Evolutionary conservation across 2,797 vertebrate genomes (phyloP).

Genomic region (Lagocephalus sceleratus): DNA sequence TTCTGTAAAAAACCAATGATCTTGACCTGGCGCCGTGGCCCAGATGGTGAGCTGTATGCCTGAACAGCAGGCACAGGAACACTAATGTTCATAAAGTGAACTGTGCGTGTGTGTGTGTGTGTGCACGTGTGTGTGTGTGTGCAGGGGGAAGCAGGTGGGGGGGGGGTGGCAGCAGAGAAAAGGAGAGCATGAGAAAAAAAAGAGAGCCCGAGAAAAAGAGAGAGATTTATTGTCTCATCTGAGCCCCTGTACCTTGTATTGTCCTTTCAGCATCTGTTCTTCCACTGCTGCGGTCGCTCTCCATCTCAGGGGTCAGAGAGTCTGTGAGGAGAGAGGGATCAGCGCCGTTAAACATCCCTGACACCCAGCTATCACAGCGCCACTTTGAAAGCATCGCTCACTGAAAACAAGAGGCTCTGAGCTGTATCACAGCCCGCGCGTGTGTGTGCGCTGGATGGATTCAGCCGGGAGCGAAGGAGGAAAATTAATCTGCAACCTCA

Average conservation of each 20-base stretch:
- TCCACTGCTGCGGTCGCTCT: constrained; percentile 98
- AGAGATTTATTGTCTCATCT: constrained; percentile 98
- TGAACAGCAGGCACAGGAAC: constrained; percentile 94
- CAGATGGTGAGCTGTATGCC: constrained; percentile 98
- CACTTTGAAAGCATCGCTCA: constrained; percentile 55
- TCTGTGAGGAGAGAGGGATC: constrained; percentile 93
- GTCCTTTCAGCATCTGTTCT: constrained; percentile 99
- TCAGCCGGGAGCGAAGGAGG: background rate
- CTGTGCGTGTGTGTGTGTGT: constrained; percentile 37
- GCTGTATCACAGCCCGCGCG: constrained; percentile 3
- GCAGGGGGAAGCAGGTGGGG: constrained; percentile 11
- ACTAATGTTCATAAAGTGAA: constrained; percentile 87
- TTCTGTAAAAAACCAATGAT: constrained; percentile 79
- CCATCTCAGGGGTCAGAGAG: constrained; percentile 99
- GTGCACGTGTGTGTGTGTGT: constrained; percentile 18
- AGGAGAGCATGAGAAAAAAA: constrained; percentile 9
- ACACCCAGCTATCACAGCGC: constrained; percentile 63
- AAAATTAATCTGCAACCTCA: no score
- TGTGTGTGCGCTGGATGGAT: background rate
- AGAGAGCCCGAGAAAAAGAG: constrained; percentile 74
- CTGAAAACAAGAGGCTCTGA: constrained; percentile 53
- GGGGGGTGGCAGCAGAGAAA: constrained; percentile 1
- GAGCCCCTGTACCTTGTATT: constrained; percentile 99
- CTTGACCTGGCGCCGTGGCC: constrained; percentile 96
- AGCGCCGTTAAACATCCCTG: constrained; percentile 82